These are phyloP conservation scores for Thomomys bottae DNA, from an alignment of 2,113 vertebrate genomes.

Conservation along the genomic window DNA sequence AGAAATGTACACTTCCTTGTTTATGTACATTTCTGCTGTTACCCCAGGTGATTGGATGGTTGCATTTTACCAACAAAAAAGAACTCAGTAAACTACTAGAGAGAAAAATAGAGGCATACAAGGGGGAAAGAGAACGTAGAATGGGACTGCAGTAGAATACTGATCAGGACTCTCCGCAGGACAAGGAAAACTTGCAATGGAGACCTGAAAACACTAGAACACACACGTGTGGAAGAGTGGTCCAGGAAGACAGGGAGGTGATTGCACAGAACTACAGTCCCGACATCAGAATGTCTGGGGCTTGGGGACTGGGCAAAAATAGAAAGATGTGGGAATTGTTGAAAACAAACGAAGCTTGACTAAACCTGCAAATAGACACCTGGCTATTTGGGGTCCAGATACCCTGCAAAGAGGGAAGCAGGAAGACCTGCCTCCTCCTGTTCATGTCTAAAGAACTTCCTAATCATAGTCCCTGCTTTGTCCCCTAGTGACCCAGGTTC, in stretches of 20 bases:
- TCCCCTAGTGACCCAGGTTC: no score
- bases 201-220: neutral
- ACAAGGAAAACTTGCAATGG: neutral
- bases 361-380: no score
- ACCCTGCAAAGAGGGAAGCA: neutral
- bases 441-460: neutral
- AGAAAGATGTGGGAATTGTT: neutral
- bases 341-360: neutral
- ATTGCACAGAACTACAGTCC: no score
- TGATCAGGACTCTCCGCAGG: neutral
- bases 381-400: neutral
- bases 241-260: neutral
- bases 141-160: no score
- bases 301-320: neutral
- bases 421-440: neutral
- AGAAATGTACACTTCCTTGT: neutral
- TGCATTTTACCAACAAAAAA: neutral
- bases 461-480: neutral
- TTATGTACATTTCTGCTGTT: neutral
- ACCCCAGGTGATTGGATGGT: neutral
- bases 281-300: neutral
- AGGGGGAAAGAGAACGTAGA: neutral
- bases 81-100: neutral
- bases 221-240: neutral
- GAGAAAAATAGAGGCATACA: neutral